Evolutionary conservation across 2,113 vertebrate species (phyloP), one percentile per base, ranked within the genome.

Genomic region (Collichthys lucidus): DNA sequence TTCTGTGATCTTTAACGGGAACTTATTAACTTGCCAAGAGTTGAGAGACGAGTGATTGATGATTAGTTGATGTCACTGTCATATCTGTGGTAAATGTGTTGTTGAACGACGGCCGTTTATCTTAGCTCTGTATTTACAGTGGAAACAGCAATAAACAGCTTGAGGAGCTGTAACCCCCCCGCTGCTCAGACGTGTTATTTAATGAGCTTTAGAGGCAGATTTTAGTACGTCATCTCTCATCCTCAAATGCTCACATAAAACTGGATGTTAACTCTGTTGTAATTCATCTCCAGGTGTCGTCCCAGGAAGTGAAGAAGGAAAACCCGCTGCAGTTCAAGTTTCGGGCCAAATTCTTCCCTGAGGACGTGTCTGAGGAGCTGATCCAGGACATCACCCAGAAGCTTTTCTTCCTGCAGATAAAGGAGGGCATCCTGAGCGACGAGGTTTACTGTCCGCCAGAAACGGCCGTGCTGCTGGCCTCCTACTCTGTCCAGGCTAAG

Each of bases 351-450:
- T 98, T 98, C 94, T 99, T 96, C 88, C 98, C 98, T 0, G 98
- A 99, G 79, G 98, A 99, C 0, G 97, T 99, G 82, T 60, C 96
- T 0, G 97, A 98, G 84, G 98, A 99, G 90, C 94, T 99, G 84
- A 98, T 98, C 92, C 98, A 99, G 93, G 97, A 98, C 67, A 96
- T 98, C 92, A 99, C 98, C 0, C 98, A 98, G 94, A 98, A 97
- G 94, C 96, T 99, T 1, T 99, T 98, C 94, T 99, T 99, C 92
- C 94, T 99, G 24, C 98, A 99, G 87, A 97, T 98, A 90, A 99
- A 99, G 90, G 98, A 99, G 2, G 88, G 92, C 31, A 97, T 99
- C 74, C 96, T 98, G 71, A 96, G 95, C 0, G 98, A 99, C 5
- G 97, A 98, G 86, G 95, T 98, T 69, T 99, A 99, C 94, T 99